Base-by-base conservation (phyloP, 2,888 invertebrate species). In the Sinohyriopsis cumingii region DNA sequence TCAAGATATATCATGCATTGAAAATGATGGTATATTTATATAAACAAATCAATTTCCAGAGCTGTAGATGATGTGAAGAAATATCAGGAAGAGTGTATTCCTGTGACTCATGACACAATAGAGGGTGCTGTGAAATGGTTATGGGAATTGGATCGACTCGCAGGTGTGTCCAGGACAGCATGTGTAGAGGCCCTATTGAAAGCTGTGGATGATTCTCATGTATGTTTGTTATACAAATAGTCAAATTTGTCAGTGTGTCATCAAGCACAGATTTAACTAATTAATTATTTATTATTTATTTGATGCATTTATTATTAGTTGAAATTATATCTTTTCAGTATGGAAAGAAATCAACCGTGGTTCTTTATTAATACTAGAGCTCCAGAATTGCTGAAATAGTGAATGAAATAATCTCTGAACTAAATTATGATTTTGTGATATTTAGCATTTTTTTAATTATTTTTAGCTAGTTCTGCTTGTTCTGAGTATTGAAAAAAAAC, bases 111-210 rank as follows among this genome's bases (percentile, higher is more conserved):
- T 63, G 87, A 89, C 68, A 87, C 86, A n/a, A 77, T 90, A 63
- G 83, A 88, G 66, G 82, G 82, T n/a, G 89, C 89, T 25, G 77
- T 88, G 15, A 82, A 88, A 65, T 90, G 90, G 90, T 66, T 90
- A 63, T 86, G 87, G 86, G 71, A 75, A 15, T 77, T 88, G 19
- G 84, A 88, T 66, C 72, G 86, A 60, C 77, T 84, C n/a, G 81
- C 82, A 7, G 67, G 84, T 9, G 83, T 87, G 18, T 84, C 88
- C 24, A 79, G 76, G n/a, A 88, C 89, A 25, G 83, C 88, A 33
- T 85, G 87, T 55, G 86, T 86, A 56, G 89, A 90, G 74, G 88
- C 88, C n/a, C 80, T 89, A 19, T 73, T 88, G 25, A 81, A 82
- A 61, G 90, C 89, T n/a, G 65, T 87, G 22, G 75, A 76, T 59